Evolutionary conservation across 2,797 vertebrate species (phyloP), one percentile per base, ranked within the genome.

Genomic region (Bucorvus abyssinicus): DNA sequence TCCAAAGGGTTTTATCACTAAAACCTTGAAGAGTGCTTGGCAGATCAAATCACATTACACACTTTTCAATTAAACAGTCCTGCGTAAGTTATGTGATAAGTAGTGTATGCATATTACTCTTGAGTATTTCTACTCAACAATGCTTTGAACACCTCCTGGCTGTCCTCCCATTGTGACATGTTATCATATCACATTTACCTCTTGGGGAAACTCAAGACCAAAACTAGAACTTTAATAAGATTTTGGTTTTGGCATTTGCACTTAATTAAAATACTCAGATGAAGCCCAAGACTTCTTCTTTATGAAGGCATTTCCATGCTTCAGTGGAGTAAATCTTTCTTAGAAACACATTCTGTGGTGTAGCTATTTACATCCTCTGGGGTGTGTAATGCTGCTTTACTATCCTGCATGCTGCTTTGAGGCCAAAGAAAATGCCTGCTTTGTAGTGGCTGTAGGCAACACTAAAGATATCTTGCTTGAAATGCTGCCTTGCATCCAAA

Each of bases 1-100:
- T 87, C 83, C 47, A 57, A 68, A 88, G 73, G 53, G 7, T 90
- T 91, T 90, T 94, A 90, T 95, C 45, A 7, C 42, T 70, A 68
- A 77, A 82, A 59, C 1, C 3, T 86, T 91, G 53, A 90, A 82
- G 50, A 75, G 44, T 61, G 27, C 12, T 86, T 91, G 64, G n/a
- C 45, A 90, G 79, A 94, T 90, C n/a, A 84, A 85, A 93, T 76
- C 9, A 19, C 3, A 2, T 55, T 84, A 52, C 12, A 24, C 42
- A 32, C 9, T 84, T 90, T 81, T 55, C 76, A 94, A 65, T 93
- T 96, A 95, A 89, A 78, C 21, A 50, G 12, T 59, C 22, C 6
- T 50, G 3, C 36, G 73, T 69, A 81, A 84, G 38, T 68, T 94
- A 34, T 29, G 24, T 60, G 90, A 88, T 93, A 95, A 93, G 50